A percentile compares a stretch with the other conserved stretches of the same genome.
Evolutionary conservation across 2,888 invertebrate species (phyloP).

Genomic region (Synanthedon andrenaeformis): DNA sequence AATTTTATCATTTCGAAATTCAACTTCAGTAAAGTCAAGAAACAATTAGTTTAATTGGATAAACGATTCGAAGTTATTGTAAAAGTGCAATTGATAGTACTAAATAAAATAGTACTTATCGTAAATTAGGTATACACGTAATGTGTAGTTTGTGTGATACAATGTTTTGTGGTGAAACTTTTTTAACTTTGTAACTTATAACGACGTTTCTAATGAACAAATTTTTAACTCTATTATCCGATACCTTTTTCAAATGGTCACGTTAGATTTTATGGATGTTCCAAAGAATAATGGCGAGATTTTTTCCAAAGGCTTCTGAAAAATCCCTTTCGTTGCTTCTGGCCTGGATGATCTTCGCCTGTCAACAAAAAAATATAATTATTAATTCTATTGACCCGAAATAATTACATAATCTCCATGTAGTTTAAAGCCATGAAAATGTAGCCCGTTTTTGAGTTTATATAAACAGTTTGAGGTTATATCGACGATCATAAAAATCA

Average conservation of each 20-base stretch:
- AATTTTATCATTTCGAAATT: no score
- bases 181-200: background rate
- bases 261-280: constrained; percentile 77
- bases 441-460: no score
- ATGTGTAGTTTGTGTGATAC: background rate
- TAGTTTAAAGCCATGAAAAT: no score
- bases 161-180: background rate
- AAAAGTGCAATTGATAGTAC: background rate
- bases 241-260: background rate
- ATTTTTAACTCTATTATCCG: background rate
- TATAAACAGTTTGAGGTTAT: no score
- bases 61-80: background rate
- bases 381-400: background rate
- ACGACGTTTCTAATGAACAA: background rate
- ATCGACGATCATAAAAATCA: no score
- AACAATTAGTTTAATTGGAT: background rate
- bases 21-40: background rate
- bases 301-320: constrained; percentile 92
- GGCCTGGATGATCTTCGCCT: constrained; percentile 76
- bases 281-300: constrained; percentile 87
- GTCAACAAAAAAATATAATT: constrained; percentile 30
- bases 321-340: constrained; percentile 87
- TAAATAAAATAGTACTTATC: background rate
- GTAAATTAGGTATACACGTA: background rate
- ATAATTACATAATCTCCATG: no score